Conservation (phyloP, 2,888 invertebrate genomes). For the Brachyopa scutellaris region DNA sequence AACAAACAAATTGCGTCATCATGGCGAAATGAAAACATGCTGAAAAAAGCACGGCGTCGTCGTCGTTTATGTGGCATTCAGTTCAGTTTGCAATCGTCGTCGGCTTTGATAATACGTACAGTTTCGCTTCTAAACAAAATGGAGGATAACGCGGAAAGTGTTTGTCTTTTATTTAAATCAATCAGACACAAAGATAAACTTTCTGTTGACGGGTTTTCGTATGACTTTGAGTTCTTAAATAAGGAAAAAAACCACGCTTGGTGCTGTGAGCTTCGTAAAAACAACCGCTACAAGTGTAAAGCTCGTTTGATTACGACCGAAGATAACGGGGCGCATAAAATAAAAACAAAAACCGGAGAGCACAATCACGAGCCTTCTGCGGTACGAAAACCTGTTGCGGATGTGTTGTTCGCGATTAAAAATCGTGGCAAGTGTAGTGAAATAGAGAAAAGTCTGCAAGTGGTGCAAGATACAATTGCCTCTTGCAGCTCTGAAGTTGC, state of each 20-base stretch:
- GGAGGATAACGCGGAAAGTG: neutral
- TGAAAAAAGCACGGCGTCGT: no score
- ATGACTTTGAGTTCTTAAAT: neutral
- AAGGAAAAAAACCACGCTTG: neutral
- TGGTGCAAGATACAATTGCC: neutral
- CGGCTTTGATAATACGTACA: neutral
- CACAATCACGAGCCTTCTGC: neutral
- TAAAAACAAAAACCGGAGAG: neutral
- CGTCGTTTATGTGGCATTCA: no score
- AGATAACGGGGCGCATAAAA: neutral
- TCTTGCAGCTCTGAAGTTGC: neutral
- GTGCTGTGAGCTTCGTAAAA: slow-evolving; percentile 20
- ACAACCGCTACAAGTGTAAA: neutral
- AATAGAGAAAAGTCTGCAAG: neutral
- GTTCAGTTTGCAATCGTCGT: neutral
- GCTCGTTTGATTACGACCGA: neutral
- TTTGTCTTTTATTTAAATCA: slow-evolving; percentile 5
- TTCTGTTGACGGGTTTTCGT: neutral
- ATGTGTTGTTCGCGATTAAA: neutral
- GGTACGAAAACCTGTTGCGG: neutral
- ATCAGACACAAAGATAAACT: neutral
- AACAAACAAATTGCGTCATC: no score
- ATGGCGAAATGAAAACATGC: no score
- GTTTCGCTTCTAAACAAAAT: neutral
- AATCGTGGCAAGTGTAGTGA: neutral